Evolutionary conservation across 2,113 vertebrate genomes (phyloP), one percentile per base, ranked within the genome.

Genomic region (Amphiprion percula): DNA sequence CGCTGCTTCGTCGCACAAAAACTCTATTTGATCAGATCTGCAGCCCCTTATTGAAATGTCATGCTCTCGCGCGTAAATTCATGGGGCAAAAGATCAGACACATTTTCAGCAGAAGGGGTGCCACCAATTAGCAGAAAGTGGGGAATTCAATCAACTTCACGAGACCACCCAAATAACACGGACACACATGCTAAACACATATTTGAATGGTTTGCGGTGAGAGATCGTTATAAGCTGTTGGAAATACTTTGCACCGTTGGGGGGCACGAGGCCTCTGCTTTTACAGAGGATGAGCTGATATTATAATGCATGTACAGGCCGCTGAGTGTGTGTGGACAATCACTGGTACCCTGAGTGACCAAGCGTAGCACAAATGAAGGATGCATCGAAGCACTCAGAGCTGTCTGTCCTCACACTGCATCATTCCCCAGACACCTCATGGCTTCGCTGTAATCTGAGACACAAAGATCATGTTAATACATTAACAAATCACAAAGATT

Each of bases 301-400:
- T 92, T 93, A 89, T 84, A 88, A 95, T 95, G 92, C 92, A 90
- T 60, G 77, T 83, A 68, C 93, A 93, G 92, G 79, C 78, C 49
- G 75, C 21, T 28, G 47, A 24, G 44, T 79, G 47, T 73, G 50
- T 83, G 50, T 74, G 52, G 33, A 61, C 24, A 44, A 59, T 47
- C 17, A 65, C 53, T 55, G 21, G 53, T 47, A 63, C 69, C 53
- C 80, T 37, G 68, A 67, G 74, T 72, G 77, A 73, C 75, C 63
- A 80, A 76, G 49, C 76, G 80, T 68, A 59, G 74, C 84, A 71
- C 81, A 78, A 80, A 80, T 52, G 16, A 44, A 71, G 76, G 55
- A 82, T 46, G 81, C 69, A 78, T 24, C 56, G 17, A 19, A 62
- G 60, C 72, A 73, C 19, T 30, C 49, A 28, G n/a, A 71, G 26